Evolutionary conservation across 2,113 vertebrate genomes (phyloP).

Genomic region (Pseudorhombus dupliciocellatus): DNA sequence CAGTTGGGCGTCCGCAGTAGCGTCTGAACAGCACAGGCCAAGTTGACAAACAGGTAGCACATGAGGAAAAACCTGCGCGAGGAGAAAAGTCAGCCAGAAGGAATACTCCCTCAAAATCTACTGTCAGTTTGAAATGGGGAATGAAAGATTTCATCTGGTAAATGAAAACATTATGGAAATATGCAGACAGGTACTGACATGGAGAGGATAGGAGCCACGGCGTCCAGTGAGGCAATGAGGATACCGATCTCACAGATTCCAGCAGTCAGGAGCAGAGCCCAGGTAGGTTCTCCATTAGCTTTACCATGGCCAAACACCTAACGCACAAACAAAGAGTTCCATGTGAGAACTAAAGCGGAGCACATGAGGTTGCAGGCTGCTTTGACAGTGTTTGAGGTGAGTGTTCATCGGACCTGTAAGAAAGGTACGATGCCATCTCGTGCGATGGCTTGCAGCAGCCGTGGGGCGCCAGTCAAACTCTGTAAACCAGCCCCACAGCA

Average conservation of each 20-base stretch:
- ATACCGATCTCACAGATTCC: slow-evolving; percentile 95
- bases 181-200: slow-evolving; percentile 83
- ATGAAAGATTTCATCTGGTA: slow-evolving; percentile 23
- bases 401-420: slow-evolving; percentile 83
- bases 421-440: slow-evolving; percentile 94
- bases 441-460: slow-evolving; percentile 94
- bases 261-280: slow-evolving; percentile 92
- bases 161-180: neutral
- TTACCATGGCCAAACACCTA: slow-evolving; percentile 96
- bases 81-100: neutral
- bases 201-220: slow-evolving; percentile 95
- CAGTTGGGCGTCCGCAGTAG: slow-evolving; percentile 94
- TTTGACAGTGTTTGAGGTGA: neutral
- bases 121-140: neutral
- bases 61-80: slow-evolving; percentile 93
- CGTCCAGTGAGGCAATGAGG: slow-evolving; percentile 94
- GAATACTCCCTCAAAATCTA: slow-evolving; percentile 1
- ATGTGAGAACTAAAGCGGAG: neutral
- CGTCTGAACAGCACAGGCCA: slow-evolving; percentile 95
- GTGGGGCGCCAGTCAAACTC: slow-evolving; percentile 93
- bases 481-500: slow-evolving; percentile 95
- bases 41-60: slow-evolving; percentile 97
- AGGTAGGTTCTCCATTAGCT: slow-evolving; percentile 95
- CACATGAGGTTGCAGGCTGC: neutral
- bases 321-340: neutral